Base-by-base conservation (phyloP, 1,140 invertebrate species). In the Manduca sexta region DNA sequence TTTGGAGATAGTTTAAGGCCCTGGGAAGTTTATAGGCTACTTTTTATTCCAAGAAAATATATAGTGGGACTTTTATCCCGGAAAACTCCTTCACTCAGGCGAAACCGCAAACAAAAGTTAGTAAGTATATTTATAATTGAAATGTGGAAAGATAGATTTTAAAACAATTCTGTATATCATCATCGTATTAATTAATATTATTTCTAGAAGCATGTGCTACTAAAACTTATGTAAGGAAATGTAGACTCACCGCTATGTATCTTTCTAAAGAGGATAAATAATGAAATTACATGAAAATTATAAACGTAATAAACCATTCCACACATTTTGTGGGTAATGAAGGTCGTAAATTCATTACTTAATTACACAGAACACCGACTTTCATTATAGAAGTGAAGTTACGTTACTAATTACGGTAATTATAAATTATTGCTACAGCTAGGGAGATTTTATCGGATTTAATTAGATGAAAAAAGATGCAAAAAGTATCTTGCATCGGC, bases 401-500 rank as follows among this genome's bases (percentile, higher is more conserved):
- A 16, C 8, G n/a, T 30, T 30, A 11, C 29, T 34, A 8, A 11
- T 14, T 14, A 4, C 11, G n/a, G 11, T 34, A 34, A 34, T 34
- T 0, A 38, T n/a, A n/a, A n/a, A n/a, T n/a, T n/a, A n/a, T n/a
- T n/a, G n/a, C n/a, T n/a, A n/a, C n/a, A n/a, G n/a, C n/a, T n/a
- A n/a, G n/a, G n/a, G n/a, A n/a, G n/a, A n/a, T n/a, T n/a, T n/a
- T n/a, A n/a, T n/a, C n/a, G n/a, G n/a, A n/a, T n/a, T n/a, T 38
- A 14, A 2, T 15, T 1, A 15, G 1, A 10, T 38, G 4, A 21
- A 41, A 41, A 21, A 10, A 33, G 31, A 7, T 15, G 2, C 26
- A 44, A 47, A 43, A 17, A 31, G 52, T 49, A 59, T 14, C 11
- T 49, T 93, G 91, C 92, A 92, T 92, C 91, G 91, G 90, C 92